phyloP scores from a whole-genome alignment of 1,140 invertebrate genomes.

The Odontomachus brunneus region DNA sequence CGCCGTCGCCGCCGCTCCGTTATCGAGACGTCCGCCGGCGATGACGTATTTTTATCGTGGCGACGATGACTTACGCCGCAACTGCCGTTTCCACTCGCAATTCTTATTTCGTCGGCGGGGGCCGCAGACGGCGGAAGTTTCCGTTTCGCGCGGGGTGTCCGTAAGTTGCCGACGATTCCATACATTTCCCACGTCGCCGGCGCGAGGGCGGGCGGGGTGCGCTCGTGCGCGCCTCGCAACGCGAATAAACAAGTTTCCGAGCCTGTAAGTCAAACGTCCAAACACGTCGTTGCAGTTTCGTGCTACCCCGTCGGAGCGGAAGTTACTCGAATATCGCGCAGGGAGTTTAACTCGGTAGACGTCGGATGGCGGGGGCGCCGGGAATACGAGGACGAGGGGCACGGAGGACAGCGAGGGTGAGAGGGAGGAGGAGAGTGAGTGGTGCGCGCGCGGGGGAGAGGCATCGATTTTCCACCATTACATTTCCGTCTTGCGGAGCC shows the following conservation, averaged over 20 bases:
- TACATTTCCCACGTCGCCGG: conserved; percentile 56
- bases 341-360: conserved; percentile 54
- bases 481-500: conserved; percentile 33
- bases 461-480: conserved; percentile 55
- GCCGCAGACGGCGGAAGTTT: conserved; percentile 48
- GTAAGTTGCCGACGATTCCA: conserved; percentile 43
- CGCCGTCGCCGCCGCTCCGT: too few species aligned
- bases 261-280: conserved; percentile 71
- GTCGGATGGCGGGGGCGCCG: conserved; percentile 27
- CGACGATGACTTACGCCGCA: conserved; percentile 51
- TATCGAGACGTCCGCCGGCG: conserved; percentile 30
- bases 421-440: neutral
- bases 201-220: too few species aligned
- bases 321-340: conserved; percentile 57
- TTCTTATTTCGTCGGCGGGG: conserved; percentile 38
- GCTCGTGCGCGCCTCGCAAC: conserved; percentile 31
- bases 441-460: neutral
- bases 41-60: conserved; percentile 59
- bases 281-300: conserved; percentile 65
- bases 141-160: conserved; percentile 36
- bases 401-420: neutral
- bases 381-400: conserved; percentile 8
- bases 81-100: conserved; percentile 23
- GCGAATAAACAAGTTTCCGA: conserved; percentile 66
- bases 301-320: conserved; percentile 48